Evolutionary conservation across 2,797 vertebrate genomes (phyloP), one percentile per base, ranked within the genome.

Genomic region (Takifugu rubripes): DNA sequence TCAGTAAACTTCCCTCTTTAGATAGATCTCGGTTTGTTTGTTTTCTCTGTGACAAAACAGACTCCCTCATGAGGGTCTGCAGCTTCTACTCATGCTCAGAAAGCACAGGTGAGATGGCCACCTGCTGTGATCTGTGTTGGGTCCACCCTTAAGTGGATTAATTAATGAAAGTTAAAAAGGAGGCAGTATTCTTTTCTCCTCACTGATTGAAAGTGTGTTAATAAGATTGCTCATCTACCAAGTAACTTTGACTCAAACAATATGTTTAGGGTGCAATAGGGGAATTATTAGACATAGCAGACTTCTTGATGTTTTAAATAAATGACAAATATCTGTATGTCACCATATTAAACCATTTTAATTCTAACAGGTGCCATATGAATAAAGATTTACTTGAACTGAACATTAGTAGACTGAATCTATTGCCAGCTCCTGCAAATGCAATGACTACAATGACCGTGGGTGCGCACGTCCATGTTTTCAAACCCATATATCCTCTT

Each of bases 241-340:
- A 80, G 74, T 79, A 80, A 40, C 29, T 76, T 49, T 74, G 78
- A 77, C 77, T 90, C 78, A 71, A 74, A 87, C 78, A 69, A 85
- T 76, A 90, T 87, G 87, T 87, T 90, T 90, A 84, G 81, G 76
- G 74, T 68, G 69, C 81, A 76, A 83, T 59, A 72, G 83, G 83
- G 78, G 70, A 87, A 78, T 79, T 69, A 45, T 89, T 90, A 81
- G 75, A 82, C 65, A 68, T 66, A 67, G 70, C 77, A 64, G 64
- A 68, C 73, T 72, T 78, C 59, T 57, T 49, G 59, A 70, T 69
- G 70, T 64, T 74, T 77, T 73, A 81, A 85, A 79, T 77, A 68
- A 83, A 80, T 83, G 77, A 61, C 61, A 70, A 78, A 77, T 82
- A 66, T 50, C 67, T 54, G 65, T 54, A 6, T 77, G 75, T 77